Percentiles rank a stretch among this genome's conserved stretches.
Evolutionary conservation across 2,888 invertebrate genomes (phyloP).

Genomic region (Lepidonotus clava): DNA sequence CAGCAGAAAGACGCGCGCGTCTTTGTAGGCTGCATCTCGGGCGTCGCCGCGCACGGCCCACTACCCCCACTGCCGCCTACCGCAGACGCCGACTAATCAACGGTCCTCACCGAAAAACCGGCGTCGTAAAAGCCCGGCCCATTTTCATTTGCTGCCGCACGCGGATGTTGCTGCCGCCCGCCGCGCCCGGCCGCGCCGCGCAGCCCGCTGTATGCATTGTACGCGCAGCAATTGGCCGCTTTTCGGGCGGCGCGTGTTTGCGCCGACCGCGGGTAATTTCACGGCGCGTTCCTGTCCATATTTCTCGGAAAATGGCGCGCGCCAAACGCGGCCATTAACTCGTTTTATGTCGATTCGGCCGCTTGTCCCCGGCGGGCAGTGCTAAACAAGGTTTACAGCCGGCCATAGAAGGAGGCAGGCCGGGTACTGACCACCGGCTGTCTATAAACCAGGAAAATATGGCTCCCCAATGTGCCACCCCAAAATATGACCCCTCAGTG

Average conservation of each 20-base stretch:
- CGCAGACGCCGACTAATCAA: constrained; percentile 16
- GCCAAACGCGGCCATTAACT: constrained; percentile 37
- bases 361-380: neutral
- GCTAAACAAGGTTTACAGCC: constrained; percentile 23
- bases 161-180: neutral
- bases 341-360: constrained; percentile 49
- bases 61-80: neutral
- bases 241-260: constrained; percentile 46
- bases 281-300: constrained; percentile 50
- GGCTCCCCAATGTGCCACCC: no score
- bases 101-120: constrained; percentile 37
- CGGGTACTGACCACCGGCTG: neutral
- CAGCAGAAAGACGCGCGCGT: neutral
- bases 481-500: no score
- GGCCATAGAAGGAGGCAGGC: constrained; percentile 5
- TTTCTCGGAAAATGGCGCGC: constrained; percentile 37
- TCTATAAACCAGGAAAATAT: no score
- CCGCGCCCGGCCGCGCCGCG: neutral
- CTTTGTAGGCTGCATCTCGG: neutral
- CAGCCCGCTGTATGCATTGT: constrained; percentile 6
- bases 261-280: constrained; percentile 38
- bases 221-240: constrained; percentile 36
- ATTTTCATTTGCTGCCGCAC: constrained; percentile 20
- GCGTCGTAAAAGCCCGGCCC: constrained; percentile 45
- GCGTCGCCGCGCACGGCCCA: neutral